Percentiles rank a stretch among this genome's conserved stretches.
Evolutionary conservation across 1,140 invertebrate genomes (phyloP).

Genomic region (Drosophila triauraria): DNA sequence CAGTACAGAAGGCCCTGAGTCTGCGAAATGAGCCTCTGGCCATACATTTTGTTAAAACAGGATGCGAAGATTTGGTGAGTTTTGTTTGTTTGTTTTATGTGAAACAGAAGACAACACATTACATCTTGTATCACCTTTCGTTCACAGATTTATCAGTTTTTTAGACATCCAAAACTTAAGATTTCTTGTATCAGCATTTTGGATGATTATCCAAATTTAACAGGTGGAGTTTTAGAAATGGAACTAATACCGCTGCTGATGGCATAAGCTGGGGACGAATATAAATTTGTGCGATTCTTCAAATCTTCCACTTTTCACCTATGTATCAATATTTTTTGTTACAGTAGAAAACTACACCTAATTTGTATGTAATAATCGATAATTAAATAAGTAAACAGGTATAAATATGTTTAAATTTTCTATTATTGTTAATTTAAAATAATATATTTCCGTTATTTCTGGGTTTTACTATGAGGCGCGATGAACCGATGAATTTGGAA

Average conservation of each 20-base stretch:
- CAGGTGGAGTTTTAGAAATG: conserved; percentile 5
- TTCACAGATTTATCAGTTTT: conserved; percentile 11
- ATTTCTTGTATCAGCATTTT: conserved; percentile 12
- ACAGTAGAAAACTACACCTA: too few relatives aligned
- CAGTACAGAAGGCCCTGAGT: conserved; percentile 7
- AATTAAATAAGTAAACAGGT: neutral
- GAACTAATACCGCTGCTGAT: neutral
- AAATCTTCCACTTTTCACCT: too few relatives aligned
- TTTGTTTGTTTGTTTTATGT: neutral
- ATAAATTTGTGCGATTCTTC: neutral
- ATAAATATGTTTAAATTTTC: neutral
- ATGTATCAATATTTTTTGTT: too few relatives aligned
- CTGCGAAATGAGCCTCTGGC: neutral
- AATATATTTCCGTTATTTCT: neutral
- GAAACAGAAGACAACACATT: neutral
- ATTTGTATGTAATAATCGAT: too few relatives aligned
- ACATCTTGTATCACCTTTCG: neutral
- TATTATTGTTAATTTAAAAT: neutral
- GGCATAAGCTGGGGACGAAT: neutral
- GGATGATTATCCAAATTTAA: neutral
- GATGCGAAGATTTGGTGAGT: conserved; percentile 10
- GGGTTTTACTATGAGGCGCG: neutral
- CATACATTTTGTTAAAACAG: conserved; percentile 18
- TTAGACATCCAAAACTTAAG: conserved; percentile 23
- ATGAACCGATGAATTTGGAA: conserved; percentile 48